These are phyloP conservation scores for Microctonus aethiopoides DNA, from an alignment of 2,888 invertebrate genomes.

Conservation along the genomic window DNA sequence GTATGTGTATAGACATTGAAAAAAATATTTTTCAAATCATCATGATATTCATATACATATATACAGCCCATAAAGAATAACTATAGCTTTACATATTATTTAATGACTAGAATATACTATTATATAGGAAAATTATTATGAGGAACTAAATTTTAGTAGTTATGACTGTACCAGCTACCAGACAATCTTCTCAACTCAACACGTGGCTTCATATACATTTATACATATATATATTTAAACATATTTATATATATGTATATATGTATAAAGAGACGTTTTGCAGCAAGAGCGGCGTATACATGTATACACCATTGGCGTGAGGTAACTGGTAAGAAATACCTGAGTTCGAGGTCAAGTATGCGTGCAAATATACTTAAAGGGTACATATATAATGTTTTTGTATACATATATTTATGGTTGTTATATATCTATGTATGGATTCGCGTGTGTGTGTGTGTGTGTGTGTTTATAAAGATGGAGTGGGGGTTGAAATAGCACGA, in stretches of 20 bases:
- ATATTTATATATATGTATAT: not conserved
- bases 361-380: slow-evolving; percentile 46
- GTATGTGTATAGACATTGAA: not conserved
- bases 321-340: not conserved
- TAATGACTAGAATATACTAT: not conserved
- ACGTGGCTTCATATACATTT: slow-evolving; percentile 28
- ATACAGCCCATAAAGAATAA: not conserved
- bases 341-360: slow-evolving; percentile 36
- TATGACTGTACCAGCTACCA: slow-evolving; percentile 11
- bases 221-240: no score
- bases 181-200: slow-evolving; percentile 22
- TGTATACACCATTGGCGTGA: not conserved
- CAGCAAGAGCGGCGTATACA: not conserved
- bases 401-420: no score
- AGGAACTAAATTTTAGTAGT: not conserved
- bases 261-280: not conserved
- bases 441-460: no score
- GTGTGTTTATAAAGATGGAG: not conserved
- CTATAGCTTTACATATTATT: not conserved
- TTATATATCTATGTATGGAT: no score
- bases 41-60: no score
- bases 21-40: no score
- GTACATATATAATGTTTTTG: slow-evolving; percentile 1
- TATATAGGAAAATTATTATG: not conserved
- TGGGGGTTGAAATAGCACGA: slow-evolving; percentile 15